Base-by-base conservation (phyloP, 2,113 vertebrate genomes). In the Vulpes lagopus region DNA sequence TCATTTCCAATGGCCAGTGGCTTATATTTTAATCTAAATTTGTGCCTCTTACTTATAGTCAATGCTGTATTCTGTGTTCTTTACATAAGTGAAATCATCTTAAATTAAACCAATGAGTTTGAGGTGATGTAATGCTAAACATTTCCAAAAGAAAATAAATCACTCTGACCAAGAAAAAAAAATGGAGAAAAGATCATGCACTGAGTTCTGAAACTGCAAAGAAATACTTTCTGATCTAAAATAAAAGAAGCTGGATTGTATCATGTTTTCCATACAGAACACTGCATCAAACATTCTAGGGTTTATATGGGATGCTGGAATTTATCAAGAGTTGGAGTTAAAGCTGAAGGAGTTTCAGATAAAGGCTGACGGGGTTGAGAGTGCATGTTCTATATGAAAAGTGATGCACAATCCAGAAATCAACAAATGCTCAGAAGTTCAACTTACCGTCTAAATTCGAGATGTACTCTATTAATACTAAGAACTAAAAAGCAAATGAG, bases 401-500 rank as follows among this genome's bases (percentile, higher is more conserved):
- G 96, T 95, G 84, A 97, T 93, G 94, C 11, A 82, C 71, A 81
- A 80, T 97, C 53, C 94, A 97, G 95, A 98, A 93, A 97, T 32
- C 84, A 92, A 16, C 79, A 88, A 90, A 96, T 35, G 38, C 90
- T 96, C 91, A 97, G 62, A 93, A 97, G 93, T 93, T 94, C 81
- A 98, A 99, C 99, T 99, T 99, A 99, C 99, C 99, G 96, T 98
- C 43, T 85, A 97, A 97, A 94, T 95, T 95, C 22, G 65, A 98
- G 79, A 94, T 1, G 96, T 81, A 98, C 97, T 98, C 97, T 98
- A 95, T 97, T 79, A 97, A 98, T 81, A 98, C 98, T 98, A 98
- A 97, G 96, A 97, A 94, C 95, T 27, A 88, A 97, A 98, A 97
- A 62, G 51, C 91, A 99, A 98, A 98, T 96, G 98, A 97, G 97